Conservation (phyloP, 2,888 invertebrate genomes). For the Kuschelorhynchus macadamiae region DNA sequence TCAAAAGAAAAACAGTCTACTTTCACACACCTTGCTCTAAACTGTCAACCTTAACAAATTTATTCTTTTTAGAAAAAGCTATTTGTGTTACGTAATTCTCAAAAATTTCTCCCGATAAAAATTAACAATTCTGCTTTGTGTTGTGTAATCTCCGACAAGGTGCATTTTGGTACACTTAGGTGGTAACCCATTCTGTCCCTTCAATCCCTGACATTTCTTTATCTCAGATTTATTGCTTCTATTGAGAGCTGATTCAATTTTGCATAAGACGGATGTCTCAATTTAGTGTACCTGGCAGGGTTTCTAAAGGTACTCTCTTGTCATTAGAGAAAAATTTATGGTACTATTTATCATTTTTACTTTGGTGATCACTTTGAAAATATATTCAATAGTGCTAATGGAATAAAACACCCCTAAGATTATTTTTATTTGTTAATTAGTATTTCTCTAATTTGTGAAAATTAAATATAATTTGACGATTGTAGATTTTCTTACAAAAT, state of each 20-base stretch:
- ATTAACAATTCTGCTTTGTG: conserved; percentile 19
- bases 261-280: conserved; percentile 47
- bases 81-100: neutral
- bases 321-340: too few species aligned
- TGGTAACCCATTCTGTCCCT: conserved; percentile 33
- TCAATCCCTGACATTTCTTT: conserved; percentile 33
- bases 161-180: conserved; percentile 28
- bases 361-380: too few species aligned
- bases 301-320: conserved; percentile 22
- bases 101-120: conserved; percentile 25
- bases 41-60: too few species aligned
- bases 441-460: too few species aligned
- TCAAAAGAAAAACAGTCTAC: too few species aligned
- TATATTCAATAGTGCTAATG: too few species aligned
- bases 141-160: conserved; percentile 22
- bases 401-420: too few species aligned
- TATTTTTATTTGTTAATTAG: too few species aligned
- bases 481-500: too few species aligned
- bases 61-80: neutral
- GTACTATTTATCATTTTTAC: too few species aligned
- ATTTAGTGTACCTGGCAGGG: conserved; percentile 39
- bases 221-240: conserved; percentile 35
- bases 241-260: conserved; percentile 36
- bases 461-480: too few species aligned
- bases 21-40: too few species aligned